These are phyloP conservation scores for Ennomos erosarius DNA, from an alignment of 2,888 invertebrate species.

Conservation along the genomic window DNA sequence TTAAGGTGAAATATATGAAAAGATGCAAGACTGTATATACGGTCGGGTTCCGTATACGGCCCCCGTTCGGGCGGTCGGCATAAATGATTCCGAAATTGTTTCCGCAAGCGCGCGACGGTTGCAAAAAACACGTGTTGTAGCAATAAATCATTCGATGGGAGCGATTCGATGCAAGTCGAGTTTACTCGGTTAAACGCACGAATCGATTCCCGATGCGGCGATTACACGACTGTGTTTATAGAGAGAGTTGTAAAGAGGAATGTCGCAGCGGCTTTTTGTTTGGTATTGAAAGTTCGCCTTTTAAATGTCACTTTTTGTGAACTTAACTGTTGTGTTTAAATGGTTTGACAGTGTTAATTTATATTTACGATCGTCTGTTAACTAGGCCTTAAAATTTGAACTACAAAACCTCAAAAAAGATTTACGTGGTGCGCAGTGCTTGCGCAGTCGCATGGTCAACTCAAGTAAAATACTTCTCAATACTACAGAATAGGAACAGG, in stretches of 20 bases:
- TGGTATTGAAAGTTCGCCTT: slow-evolving; percentile 49
- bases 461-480: no score
- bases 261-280: slow-evolving; percentile 73
- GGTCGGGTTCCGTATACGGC: slow-evolving; percentile 57
- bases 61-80: slow-evolving; percentile 72
- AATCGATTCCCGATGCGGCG: slow-evolving; percentile 78
- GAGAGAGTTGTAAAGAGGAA: slow-evolving; percentile 79
- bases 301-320: slow-evolving; percentile 57
- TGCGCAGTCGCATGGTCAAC: no score
- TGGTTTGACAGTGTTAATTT: slow-evolving; percentile 46
- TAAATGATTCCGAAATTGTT: slow-evolving; percentile 83
- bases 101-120: slow-evolving; percentile 70
- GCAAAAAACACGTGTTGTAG: slow-evolving; percentile 82
- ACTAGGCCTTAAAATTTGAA: not conserved
- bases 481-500: no score
- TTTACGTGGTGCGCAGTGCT: no score
- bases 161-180: slow-evolving; percentile 43
- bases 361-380: slow-evolving; percentile 29
- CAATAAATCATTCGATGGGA: slow-evolving; percentile 79
- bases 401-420: no score
- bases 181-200: slow-evolving; percentile 69
- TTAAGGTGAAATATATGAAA: slow-evolving; percentile 73
- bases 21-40: slow-evolving; percentile 44
- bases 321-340: slow-evolving; percentile 45
- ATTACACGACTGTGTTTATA: slow-evolving; percentile 75